phyloP scores from a whole-genome alignment of 1,140 invertebrate genomes.

The Drosophila elegans region DNA sequence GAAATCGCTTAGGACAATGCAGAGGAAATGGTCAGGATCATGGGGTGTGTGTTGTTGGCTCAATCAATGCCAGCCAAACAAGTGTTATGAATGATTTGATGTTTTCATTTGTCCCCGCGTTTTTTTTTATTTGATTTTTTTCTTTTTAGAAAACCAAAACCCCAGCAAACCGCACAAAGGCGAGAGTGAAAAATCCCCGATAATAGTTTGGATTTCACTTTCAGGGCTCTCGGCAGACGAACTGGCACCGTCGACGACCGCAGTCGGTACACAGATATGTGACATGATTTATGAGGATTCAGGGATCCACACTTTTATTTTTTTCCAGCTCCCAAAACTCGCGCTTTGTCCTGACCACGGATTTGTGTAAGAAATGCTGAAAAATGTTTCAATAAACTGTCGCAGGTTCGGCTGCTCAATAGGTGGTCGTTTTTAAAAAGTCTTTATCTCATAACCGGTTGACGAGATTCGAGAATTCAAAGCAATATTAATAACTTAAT shows the following conservation, averaged over 20 bases:
- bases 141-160: slow-evolving; percentile 43
- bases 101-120: slow-evolving; percentile 70
- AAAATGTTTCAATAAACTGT: slow-evolving; percentile 74
- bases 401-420: slow-evolving; percentile 16
- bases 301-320: slow-evolving; percentile 22
- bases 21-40: slow-evolving; percentile 76
- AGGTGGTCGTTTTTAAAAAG: slow-evolving; percentile 24
- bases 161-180: slow-evolving; percentile 75
- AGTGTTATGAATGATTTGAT: slow-evolving; percentile 82
- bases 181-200: slow-evolving; percentile 55
- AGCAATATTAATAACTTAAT: slow-evolving; percentile 65
- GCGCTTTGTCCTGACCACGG: slow-evolving; percentile 35
- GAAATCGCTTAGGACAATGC: slow-evolving; percentile 54
- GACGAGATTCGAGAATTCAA: slow-evolving; percentile 1
- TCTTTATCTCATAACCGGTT: slow-evolving; percentile 3
- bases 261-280: slow-evolving; percentile 21
- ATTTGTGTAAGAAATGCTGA: slow-evolving; percentile 67
- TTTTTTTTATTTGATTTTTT: slow-evolving; percentile 16
- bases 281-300: slow-evolving; percentile 73
- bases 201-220: slow-evolving; percentile 77
- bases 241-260: slow-evolving; percentile 54
- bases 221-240: slow-evolving; percentile 50
- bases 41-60: slow-evolving; percentile 72
- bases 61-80: slow-evolving; percentile 77
- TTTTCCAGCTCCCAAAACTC: not conserved